Conservation (phyloP, 2,888 invertebrate species). For the Cheilosia vulpina region DNA sequence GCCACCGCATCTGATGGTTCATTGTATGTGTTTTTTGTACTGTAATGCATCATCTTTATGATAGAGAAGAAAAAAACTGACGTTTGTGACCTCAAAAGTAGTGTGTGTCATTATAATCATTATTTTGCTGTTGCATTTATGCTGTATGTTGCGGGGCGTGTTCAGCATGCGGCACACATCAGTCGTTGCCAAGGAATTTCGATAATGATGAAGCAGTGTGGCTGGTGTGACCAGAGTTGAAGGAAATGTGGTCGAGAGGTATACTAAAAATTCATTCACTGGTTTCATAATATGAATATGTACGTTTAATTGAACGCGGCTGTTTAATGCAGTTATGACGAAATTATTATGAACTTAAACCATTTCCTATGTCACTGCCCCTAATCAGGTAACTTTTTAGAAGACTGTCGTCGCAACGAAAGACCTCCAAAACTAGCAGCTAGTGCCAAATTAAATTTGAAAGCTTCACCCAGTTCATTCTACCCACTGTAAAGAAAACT, state of each 20-base stretch:
- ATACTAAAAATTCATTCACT: no score
- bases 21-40: conserved; percentile 16
- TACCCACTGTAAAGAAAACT: no score
- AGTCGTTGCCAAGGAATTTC: conserved; percentile 67
- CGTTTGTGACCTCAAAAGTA: conserved; percentile 55
- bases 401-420: no score
- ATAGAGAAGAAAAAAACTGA: conserved; percentile 10
- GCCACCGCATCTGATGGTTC: conserved; percentile 21
- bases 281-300: no score
- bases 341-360: no score
- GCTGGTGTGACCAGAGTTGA: conserved; percentile 6
- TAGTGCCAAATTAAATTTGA: no score
- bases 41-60: conserved; percentile 30
- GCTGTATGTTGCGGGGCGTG: conserved; percentile 3
- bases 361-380: no score
- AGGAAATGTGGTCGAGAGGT: not conserved
- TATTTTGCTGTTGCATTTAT: not conserved
- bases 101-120: conserved; percentile 20
- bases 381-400: no score
- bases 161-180: conserved; percentile 2
- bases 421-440: no score
- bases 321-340: no score
- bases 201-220: conserved; percentile 57
- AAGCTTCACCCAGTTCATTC: no score
- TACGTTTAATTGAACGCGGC: no score